Percentiles rank a stretch among this genome's conserved stretches.
These are phyloP conservation scores for Dryadula phaetusa DNA, from an alignment of 2,888 invertebrate species.

Conservation along the genomic window DNA sequence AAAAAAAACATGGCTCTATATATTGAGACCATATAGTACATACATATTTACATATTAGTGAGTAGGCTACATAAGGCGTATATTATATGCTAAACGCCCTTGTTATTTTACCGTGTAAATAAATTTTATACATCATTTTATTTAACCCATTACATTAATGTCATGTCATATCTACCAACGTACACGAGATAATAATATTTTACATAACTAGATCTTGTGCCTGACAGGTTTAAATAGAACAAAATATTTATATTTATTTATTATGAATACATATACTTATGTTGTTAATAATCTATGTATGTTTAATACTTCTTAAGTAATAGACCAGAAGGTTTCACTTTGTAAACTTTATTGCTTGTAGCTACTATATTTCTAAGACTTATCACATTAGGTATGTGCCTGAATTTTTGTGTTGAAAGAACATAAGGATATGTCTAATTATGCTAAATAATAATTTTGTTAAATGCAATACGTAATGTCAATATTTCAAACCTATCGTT, in stretches of 20 bases:
- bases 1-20: no score
- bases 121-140: slow-evolving; percentile 17
- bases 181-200: slow-evolving; percentile 11
- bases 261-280: not conserved
- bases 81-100: slow-evolving; percentile 10
- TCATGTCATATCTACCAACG: slow-evolving; percentile 10
- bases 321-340: no score
- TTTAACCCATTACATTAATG: not conserved
- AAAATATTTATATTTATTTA: not conserved
- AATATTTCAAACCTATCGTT: no score
- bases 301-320: no score
- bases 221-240: slow-evolving; percentile 15
- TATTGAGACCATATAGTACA: not conserved
- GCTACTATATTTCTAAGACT: no score
- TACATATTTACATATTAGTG: not conserved
- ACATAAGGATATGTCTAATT: no score
- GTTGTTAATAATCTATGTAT: not conserved
- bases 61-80: not conserved
- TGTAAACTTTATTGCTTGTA: no score
- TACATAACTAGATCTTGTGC: slow-evolving; percentile 17
- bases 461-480: not conserved
- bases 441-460: no score
- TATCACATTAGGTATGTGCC: no score
- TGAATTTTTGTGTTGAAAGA: no score
- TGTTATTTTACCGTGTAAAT: slow-evolving; percentile 10